Evolutionary conservation across 2,797 vertebrate genomes (phyloP).

Genomic region (Salmo trutta): DNA sequence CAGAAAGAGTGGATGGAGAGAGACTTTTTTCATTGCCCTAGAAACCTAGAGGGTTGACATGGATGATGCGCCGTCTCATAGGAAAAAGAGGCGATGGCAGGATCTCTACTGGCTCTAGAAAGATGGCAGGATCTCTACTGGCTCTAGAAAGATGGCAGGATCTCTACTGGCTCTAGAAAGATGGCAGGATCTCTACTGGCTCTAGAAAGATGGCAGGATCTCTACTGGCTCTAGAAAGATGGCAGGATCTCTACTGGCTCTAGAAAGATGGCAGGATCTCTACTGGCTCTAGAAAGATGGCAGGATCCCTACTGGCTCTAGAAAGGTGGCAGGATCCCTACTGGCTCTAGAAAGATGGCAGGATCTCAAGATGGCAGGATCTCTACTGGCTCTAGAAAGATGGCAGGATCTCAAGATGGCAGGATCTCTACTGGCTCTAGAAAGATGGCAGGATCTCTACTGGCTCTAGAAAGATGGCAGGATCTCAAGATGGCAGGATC

Average conservation of each 20-base stretch:
- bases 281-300: conserved; percentile 32
- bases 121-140: conserved; percentile 32
- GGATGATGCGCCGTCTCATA: neutral
- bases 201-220: conserved; percentile 2
- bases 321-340: conserved; percentile 18
- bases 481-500: conserved; percentile 10
- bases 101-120: conserved; percentile 38
- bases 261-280: conserved; percentile 11
- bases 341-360: conserved; percentile 26
- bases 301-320: conserved; percentile 37
- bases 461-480: conserved; percentile 20
- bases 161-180: conserved; percentile 38
- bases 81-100: conserved; percentile 31
- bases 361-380: no score
- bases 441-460: conserved; percentile 23
- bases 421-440: no score
- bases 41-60: conserved; percentile 2
- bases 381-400: no score
- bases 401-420: no score
- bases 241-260: conserved; percentile 37
- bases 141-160: conserved; percentile 7
- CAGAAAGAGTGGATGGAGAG: conserved; percentile 14
- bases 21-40: conserved; percentile 7
- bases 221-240: conserved; percentile 35
- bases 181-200: conserved; percentile 35